These are phyloP conservation scores for Himalopsyche kuldschensis DNA, from an alignment of 2,888 invertebrate species.

Conservation along the genomic window DNA sequence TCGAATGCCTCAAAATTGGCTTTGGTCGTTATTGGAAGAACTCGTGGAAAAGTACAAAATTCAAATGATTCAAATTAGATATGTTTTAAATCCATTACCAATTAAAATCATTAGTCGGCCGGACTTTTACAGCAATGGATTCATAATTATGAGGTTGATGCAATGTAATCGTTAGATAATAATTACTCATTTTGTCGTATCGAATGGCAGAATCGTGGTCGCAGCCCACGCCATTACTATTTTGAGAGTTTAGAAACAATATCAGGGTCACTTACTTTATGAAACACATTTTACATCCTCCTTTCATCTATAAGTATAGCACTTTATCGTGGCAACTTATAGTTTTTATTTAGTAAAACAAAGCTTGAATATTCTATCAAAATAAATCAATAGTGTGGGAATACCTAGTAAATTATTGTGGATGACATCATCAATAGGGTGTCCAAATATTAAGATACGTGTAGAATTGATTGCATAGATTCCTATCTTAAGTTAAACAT, in stretches of 20 bases:
- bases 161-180: not conserved
- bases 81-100: no score
- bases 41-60: no score
- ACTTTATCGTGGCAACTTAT: not conserved
- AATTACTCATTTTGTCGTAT: not conserved
- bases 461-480: no score
- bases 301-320: not conserved
- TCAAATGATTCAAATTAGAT: no score
- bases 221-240: not conserved
- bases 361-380: not conserved
- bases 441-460: not conserved
- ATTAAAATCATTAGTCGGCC: no score
- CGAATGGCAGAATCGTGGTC: not conserved
- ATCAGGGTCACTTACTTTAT: not conserved
- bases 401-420: not conserved
- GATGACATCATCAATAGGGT: not conserved
- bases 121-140: no score
- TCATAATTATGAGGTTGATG: not conserved
- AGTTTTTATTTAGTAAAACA: not conserved
- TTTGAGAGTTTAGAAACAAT: not conserved
- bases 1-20: no score
- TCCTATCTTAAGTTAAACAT: no score
- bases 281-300: not conserved
- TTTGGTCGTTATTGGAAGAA: no score
- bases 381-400: not conserved